Evolutionary conservation across 2,797 vertebrate species (phyloP).

Genomic region (Tadarida brasiliensis): DNA sequence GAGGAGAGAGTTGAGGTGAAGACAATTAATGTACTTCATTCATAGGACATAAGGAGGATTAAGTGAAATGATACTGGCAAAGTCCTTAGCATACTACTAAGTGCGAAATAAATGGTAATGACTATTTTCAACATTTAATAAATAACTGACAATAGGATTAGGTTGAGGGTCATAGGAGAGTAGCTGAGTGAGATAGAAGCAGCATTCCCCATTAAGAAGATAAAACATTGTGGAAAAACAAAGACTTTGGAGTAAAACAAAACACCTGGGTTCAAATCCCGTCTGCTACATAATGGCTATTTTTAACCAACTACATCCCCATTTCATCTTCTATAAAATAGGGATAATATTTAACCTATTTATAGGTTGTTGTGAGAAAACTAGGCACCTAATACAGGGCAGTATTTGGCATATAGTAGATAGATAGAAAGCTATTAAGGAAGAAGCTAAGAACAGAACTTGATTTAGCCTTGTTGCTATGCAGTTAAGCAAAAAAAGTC

Average conservation of each 20-base stretch:
- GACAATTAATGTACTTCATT: slow-evolving; percentile 18
- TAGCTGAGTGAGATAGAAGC: slow-evolving; percentile 11
- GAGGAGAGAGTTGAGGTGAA: neutral
- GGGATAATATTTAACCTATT: slow-evolving; percentile 22
- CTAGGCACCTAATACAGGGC: neutral
- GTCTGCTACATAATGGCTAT: neutral
- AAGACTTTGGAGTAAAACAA: neutral
- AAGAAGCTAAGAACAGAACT: slow-evolving; percentile 39
- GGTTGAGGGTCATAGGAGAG: neutral
- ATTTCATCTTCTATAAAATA: slow-evolving; percentile 41
- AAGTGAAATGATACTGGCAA: slow-evolving; percentile 50
- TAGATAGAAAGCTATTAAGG: slow-evolving; percentile 13
- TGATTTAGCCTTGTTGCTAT: slow-evolving; percentile 13
- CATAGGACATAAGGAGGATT: slow-evolving; percentile 3
- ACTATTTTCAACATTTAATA: slow-evolving; percentile 52
- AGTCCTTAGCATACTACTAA: slow-evolving; percentile 24
- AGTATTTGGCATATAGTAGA: slow-evolving; percentile 4
- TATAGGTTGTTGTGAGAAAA: slow-evolving; percentile 23
- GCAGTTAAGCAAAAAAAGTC: slow-evolving; percentile 26
- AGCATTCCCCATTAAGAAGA: slow-evolving; percentile 34
- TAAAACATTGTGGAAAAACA: slow-evolving; percentile 6
- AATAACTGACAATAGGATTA: slow-evolving; percentile 45
- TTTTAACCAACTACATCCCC: slow-evolving; percentile 28
- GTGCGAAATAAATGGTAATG: slow-evolving; percentile 25
- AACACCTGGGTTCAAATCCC: neutral